A percentile compares a stretch with the other conserved stretches of the same genome.
Conservation (phyloP, 2,113 vertebrate species). For the Lycaon pictus region DNA sequence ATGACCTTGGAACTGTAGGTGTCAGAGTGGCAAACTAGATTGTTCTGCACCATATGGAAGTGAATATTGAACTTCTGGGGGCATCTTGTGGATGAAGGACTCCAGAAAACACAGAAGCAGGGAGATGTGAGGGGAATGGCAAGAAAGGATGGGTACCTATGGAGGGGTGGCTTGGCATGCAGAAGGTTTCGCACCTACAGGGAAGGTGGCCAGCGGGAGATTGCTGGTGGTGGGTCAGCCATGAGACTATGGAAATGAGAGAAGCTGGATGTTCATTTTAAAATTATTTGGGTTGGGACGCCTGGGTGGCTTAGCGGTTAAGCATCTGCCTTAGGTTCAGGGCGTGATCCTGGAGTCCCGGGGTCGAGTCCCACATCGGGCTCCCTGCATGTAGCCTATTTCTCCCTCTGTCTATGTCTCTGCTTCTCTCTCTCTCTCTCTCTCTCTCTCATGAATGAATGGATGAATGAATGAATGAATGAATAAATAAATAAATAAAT, state of each 20-base stretch:
- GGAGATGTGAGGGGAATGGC: neutral
- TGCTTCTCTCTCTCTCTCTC: too few species aligned
- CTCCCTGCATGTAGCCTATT: too few species aligned
- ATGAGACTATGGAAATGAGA: neutral
- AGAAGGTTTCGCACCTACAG: neutral
- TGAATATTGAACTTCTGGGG: neutral
- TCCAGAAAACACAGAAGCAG: neutral
- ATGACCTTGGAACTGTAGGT: neutral
- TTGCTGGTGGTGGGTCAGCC: neutral
- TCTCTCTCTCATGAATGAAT: too few species aligned
- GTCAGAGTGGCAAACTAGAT: neutral
- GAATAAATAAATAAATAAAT: too few species aligned
- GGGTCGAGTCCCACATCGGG: too few species aligned
- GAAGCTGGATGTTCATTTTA: neutral
- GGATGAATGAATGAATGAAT: too few species aligned
- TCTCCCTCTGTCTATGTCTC: too few species aligned
- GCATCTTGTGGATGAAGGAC: neutral
- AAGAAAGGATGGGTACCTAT: neutral
- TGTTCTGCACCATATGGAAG: neutral
- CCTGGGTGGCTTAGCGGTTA: too few species aligned
- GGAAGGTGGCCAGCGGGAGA: neutral
- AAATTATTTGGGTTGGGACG: neutral
- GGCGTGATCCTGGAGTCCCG: too few species aligned
- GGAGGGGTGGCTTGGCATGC: neutral
- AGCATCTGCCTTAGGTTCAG: too few species aligned